Base-by-base conservation (phyloP, 2,113 vertebrate species). In the Halichoeres trimaculatus region DNA sequence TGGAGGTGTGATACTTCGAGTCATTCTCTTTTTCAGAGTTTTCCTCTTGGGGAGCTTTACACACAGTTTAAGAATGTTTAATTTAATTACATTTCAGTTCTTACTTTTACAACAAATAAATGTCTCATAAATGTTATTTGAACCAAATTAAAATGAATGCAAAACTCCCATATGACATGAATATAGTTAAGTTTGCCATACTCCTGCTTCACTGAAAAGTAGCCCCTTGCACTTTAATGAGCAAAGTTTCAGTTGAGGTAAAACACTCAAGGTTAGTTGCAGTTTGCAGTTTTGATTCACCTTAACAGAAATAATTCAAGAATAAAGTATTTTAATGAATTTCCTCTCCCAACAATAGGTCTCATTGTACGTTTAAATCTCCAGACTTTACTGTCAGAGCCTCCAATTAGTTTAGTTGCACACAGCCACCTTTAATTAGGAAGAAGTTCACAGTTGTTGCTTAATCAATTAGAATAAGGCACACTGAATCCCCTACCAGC, bases 401-500 rank as follows among this genome's bases (percentile, higher is more conserved):
- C 11, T 53, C 19, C 72, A 45, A 78, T 85, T 63, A 56, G 22
- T 70, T 59, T 55, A 68, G 62, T 72, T 77, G 50, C 77, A 83
- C 85, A 83, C 62, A 84, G 76, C 59, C 83, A 79, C 75, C 71
- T 85, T 70, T 88, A 83, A 89, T 83, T 86, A 85, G 70, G 64
- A 53, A 72, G 56, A 65, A 55, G 75, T 75, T 74, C 70, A 74
- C 63, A 84, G 83, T 87, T 90, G 54, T 85, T 74, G 45, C 79
- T 79, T 77, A 89, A 83, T 87, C 70, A 83, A 88, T 90, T 80
- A 85, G 59, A 48, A 51, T 62, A 50, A 45, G 67, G 45, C 77
- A 81, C 53, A 69, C 64, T 82, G 56, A 69, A 45, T 69, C 53
- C 41, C 41, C 51, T 36, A 71, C 45, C 22, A 76, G 73, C 14